phyloP scores from a whole-genome alignment of 1,140 invertebrate species.

The Belonocnema kinseyi region DNA sequence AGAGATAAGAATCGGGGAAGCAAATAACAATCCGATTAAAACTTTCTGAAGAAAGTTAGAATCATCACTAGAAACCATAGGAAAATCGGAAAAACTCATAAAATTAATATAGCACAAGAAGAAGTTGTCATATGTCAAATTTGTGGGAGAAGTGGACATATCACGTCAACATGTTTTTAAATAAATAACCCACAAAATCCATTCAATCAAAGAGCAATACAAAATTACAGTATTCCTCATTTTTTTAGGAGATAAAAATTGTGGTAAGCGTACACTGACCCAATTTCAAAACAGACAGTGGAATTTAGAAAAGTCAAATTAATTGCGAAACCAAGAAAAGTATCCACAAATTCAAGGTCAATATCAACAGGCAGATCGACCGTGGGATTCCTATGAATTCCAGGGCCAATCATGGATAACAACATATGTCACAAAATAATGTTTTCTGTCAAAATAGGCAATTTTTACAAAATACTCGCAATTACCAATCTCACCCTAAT shows the following conservation, averaged over 20 bases:
- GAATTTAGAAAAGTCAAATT: not conserved
- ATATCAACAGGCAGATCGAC: not conserved
- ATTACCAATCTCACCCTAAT: not conserved
- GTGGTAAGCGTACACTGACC: not conserved
- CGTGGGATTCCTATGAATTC: not conserved
- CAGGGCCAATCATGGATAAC: not conserved
- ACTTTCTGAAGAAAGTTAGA: slow-evolving; percentile 33
- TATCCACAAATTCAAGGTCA: too few species aligned
- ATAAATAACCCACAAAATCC: not conserved
- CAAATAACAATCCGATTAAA: not conserved
- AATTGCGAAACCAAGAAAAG: too few species aligned
- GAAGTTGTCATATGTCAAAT: slow-evolving; percentile 5
- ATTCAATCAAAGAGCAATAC: not conserved
- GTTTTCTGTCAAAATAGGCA: not conserved
- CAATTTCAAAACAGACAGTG: not conserved
- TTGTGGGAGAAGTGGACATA: slow-evolving; percentile 19
- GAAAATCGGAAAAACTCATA: slow-evolving; percentile 27
- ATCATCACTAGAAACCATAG: not conserved
- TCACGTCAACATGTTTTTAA: not conserved
- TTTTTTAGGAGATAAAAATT: not conserved
- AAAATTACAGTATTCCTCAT: not conserved
- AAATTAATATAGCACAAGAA: slow-evolving; percentile 8
- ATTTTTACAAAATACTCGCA: not conserved
- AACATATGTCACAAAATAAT: not conserved
- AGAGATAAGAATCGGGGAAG: not conserved